These are phyloP conservation scores for Notolepis coatsorum DNA, from an alignment of 2,797 vertebrate species.

Conservation along the genomic window DNA sequence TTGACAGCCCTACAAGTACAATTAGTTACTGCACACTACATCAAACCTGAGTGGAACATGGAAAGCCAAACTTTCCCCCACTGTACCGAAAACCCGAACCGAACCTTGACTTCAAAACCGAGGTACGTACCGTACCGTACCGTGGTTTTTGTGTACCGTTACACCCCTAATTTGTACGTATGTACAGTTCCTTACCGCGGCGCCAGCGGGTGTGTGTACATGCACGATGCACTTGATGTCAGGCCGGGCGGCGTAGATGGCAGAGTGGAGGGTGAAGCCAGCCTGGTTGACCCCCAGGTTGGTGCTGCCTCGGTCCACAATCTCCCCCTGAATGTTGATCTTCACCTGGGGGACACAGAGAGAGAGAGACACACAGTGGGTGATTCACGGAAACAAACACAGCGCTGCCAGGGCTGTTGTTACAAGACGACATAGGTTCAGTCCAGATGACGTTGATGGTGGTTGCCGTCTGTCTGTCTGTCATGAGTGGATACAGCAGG, in stretches of 20 bases:
- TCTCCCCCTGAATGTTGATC: conserved; percentile 91
- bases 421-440: neutral
- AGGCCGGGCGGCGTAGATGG: conserved; percentile 90
- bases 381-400: neutral
- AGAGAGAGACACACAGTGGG: neutral
- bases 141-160: too few relatives aligned
- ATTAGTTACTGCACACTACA: too few relatives aligned
- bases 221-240: conserved; percentile 93
- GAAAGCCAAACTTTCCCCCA: too few relatives aligned
- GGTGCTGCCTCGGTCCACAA: conserved; percentile 95
- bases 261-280: conserved; percentile 93
- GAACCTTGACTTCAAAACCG: too few relatives aligned
- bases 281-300: conserved; percentile 96
- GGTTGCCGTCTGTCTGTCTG: neutral
- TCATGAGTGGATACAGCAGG: neutral
- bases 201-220: conserved; percentile 92
- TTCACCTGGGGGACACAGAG: conserved; percentile 85
- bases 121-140: too few relatives aligned
- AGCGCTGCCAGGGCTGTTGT: neutral
- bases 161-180: too few relatives aligned
- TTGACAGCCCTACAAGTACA: too few relatives aligned
- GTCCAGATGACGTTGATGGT: neutral
- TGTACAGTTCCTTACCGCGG: conserved; percentile 83
- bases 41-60: too few relatives aligned
- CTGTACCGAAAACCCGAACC: too few relatives aligned